Conservation (phyloP, 2,797 vertebrate species). For the Vultur gryphus region DNA sequence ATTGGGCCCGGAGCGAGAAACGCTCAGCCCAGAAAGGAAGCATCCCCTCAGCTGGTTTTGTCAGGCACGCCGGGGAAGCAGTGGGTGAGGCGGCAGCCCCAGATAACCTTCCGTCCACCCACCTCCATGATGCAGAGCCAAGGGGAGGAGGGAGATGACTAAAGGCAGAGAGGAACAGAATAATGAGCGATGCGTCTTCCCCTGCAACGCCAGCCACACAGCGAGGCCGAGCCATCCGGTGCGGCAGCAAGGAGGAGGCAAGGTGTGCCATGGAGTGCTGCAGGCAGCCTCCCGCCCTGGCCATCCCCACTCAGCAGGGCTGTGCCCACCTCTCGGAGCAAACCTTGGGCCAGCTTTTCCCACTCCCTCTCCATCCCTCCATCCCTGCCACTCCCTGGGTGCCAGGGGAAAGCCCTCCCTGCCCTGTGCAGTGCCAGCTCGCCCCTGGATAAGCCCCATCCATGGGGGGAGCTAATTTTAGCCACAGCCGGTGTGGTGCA, state of each 20-base stretch:
- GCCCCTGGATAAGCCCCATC: background rate
- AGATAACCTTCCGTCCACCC: conserved; percentile 63
- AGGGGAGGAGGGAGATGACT: conserved; percentile 60
- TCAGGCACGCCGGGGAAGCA: conserved; percentile 9
- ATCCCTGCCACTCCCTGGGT: background rate
- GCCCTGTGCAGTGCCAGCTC: rapidly evolving
- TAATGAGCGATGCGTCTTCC: background rate
- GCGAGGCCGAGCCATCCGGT: background rate
- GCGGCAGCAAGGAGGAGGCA: background rate
- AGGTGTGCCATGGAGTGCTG: background rate
- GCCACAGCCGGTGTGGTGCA: rapidly evolving
- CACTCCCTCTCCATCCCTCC: background rate
- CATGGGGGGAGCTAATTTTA: rapidly evolving
- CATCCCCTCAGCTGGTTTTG: conserved; percentile 10
- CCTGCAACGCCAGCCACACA: background rate
- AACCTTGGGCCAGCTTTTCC: background rate
- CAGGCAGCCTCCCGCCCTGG: background rate
- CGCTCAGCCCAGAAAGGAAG: conserved; percentile 9
- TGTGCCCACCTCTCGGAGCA: background rate
- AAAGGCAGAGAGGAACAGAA: conserved; percentile 41
- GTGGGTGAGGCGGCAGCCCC: conserved; percentile 61
- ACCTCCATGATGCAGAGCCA: conserved; percentile 44
- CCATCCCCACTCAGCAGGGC: background rate
- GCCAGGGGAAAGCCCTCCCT: background rate
- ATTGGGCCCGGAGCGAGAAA: background rate